Evolutionary conservation across 2,888 invertebrate species (phyloP), one percentile per base, ranked within the genome.

Genomic region (Phrixothrix hirtus): DNA sequence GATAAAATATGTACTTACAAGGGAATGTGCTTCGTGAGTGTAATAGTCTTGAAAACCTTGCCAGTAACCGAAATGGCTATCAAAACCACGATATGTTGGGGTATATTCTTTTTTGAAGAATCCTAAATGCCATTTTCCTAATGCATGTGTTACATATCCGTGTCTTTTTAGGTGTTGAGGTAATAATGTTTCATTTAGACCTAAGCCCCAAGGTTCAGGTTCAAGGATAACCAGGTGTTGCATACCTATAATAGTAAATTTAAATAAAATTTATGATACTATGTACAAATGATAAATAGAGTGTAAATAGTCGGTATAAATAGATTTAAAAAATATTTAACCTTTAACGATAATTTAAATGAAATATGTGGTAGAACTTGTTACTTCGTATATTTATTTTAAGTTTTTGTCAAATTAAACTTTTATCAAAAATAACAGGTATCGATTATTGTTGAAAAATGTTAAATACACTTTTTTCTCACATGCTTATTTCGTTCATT

Each of bases 61-160:
- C 80, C 89, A 88, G 69, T 92, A 93, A 1, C 95, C 95, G 68
- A 84, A 89, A 71, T 92, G 91, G 2, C 83, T 79, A 61, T 90
- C 86, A 67, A 90, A 95, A 2, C 92, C 92, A 43, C 92, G 80
- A 44, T 79, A 80, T 1, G 83, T 83, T 0, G 92, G 92, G 1
- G 88, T 82, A 70, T 83, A 90, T 61, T 84, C 84, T 42, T 80
- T 78, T 44, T 80, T 79, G 57, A 84, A 86, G 78, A 86, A 90
- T 1, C 95, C 95, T 50, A 95, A 81, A 71, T 90, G 88, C 92
- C 92, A 92, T 77, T 92, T 92, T 9, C 92, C 92, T 9, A 92
- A 82, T 26, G 88, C 84, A 69, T 88, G 86, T 0, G 89, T 89
- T 13, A 76, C 74, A 71, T 92, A 93, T 5, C 90, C 90, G 44